Base-by-base conservation (phyloP, 2,888 invertebrate genomes). In the Agapostemon virescens region DNA sequence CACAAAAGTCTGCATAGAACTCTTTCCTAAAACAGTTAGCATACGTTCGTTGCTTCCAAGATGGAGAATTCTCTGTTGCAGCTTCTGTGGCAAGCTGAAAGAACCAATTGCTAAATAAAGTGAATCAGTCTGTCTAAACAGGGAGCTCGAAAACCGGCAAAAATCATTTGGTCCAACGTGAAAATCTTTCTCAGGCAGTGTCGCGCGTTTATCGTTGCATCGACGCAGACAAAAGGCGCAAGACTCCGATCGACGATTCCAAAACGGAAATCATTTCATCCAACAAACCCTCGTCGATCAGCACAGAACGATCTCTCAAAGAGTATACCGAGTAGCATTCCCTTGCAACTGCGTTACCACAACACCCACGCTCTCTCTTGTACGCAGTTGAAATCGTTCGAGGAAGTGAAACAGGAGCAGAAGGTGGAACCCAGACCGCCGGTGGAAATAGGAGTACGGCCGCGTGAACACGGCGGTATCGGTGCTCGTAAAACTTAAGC, bases 401-500 rank as follows among this genome's bases (percentile, higher is more conserved):
- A n/a, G 49, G 49, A 49, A 49, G 49, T n/a, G n/a, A 49, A 49
- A 49, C 49, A 49, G 49, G 49, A 49, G 9, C n/a, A 49, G 49
- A n/a, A 49, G 11, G 49, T 11, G 49, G n/a, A 49, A n/a, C n/a
- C n/a, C n/a, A n/a, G n/a, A n/a, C n/a, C n/a, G n/a, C n/a, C 15
- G 26, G 26, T 26, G 6, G 55, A 5, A 55, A 26, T 26, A 26
- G 26, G 15, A 7, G 17, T 49, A 26, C 4, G 23, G 55, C 26
- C 26, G 15, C 55, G 55, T 26, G 55, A 17, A 72, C 68, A 23
- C 49, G 55, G 40, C 26, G 11, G 20, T 20, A n/a, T 9, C 61
- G 58, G 23, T 38, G 72, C 13, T 70, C 38, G 70, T 49, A 55
- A 64, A 72, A 61, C 49, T 69, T 72, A 42, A 58, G 72, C 33